phyloP scores from a whole-genome alignment of 2,797 vertebrate genomes.

The Myripristis murdjan region DNA sequence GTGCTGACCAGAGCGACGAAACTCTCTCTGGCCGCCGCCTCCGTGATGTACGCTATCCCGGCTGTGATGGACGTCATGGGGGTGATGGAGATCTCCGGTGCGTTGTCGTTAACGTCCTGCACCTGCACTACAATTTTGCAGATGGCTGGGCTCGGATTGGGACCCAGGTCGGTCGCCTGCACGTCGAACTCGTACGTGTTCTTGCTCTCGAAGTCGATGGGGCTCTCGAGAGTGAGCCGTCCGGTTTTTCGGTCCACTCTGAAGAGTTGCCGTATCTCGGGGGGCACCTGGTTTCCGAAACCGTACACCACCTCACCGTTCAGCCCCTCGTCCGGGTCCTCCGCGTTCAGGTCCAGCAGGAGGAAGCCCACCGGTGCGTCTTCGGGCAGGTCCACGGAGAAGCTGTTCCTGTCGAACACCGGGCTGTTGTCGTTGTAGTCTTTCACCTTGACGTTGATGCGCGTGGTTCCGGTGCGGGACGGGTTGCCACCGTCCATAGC shows the following conservation, averaged over 20 bases:
- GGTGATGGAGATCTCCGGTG: constrained; percentile 92
- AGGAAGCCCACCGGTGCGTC: constrained; percentile 91
- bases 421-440: constrained; percentile 98
- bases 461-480: constrained; percentile 89
- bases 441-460: constrained; percentile 92
- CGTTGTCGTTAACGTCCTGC: constrained; percentile 96
- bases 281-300: constrained; percentile 89
- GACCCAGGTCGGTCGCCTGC: constrained; percentile 90
- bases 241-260: constrained; percentile 91
- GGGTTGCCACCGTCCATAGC: constrained; percentile 94
- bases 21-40: constrained; percentile 92
- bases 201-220: constrained; percentile 94
- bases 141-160: constrained; percentile 88
- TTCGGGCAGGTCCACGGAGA: constrained; percentile 92
- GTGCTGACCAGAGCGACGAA: constrained; percentile 96
- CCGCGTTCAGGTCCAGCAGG: constrained; percentile 90
- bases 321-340: constrained; percentile 92
- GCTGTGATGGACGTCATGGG: constrained; percentile 88
- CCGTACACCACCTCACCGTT: constrained; percentile 93
- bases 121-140: constrained; percentile 94
- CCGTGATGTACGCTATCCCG: constrained; percentile 92
- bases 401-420: constrained; percentile 88
- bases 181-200: constrained; percentile 95
- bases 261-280: constrained; percentile 91
- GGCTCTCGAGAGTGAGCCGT: constrained; percentile 89